phyloP scores from a whole-genome alignment of 2,113 vertebrate genomes.

The Lonchura striata region DNA sequence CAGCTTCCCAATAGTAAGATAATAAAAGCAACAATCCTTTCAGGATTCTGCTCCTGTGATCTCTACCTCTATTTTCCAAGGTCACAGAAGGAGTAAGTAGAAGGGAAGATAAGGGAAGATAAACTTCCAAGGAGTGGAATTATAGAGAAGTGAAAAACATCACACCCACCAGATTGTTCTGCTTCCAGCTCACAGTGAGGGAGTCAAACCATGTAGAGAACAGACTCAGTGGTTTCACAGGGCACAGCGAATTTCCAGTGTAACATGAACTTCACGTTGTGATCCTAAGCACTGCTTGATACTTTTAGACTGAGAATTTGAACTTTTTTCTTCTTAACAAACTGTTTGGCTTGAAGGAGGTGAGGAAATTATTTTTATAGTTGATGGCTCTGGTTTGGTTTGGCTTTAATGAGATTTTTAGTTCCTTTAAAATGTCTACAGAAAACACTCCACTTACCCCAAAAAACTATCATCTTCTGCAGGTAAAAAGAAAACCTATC shows the following conservation, averaged over 20 bases:
- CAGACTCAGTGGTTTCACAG: background rate
- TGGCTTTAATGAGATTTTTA: background rate
- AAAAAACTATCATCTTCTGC: accelerated
- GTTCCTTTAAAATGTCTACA: background rate
- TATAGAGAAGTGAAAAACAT: background rate
- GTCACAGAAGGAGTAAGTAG: background rate
- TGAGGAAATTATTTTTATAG: background rate
- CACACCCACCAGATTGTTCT: background rate
- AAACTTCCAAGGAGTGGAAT: background rate
- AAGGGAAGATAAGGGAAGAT: background rate
- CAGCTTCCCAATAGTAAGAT: background rate
- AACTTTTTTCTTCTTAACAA: background rate
- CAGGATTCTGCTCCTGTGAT: background rate
- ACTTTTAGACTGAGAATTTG: background rate
- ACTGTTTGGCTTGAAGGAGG: background rate
- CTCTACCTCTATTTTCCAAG: background rate
- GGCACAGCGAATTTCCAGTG: background rate
- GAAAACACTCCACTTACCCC: background rate
- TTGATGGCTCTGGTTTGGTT: background rate
- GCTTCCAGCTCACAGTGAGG: background rate
- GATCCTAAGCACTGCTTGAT: background rate
- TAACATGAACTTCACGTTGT: background rate
- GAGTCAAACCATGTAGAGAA: background rate
- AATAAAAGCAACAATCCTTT: background rate
- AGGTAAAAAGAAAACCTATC: background rate